Evolutionary conservation across 1,140 invertebrate genomes (phyloP), one percentile per base, ranked within the genome.

Genomic region (Camponotus vicinus): DNA sequence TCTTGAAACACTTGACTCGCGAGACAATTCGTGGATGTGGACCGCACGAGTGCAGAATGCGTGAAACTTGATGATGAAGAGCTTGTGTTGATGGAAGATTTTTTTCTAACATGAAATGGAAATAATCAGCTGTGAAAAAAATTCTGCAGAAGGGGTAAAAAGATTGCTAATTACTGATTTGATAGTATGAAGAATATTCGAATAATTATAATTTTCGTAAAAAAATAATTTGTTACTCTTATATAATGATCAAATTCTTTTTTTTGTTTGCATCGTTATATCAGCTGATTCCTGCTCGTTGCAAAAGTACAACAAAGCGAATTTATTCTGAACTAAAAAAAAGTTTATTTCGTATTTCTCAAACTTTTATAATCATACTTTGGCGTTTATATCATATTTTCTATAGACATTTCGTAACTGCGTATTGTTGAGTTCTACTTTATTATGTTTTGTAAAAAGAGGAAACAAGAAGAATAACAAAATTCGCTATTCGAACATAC

Each of bases 1-100:
- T 69, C 77, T 45, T n/a, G n/a, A 61, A 83, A 83, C 69, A 61
- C 34, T 75, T 52, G 69, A 61, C 40, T 34, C 69, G 79, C 66
- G 52, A 71, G 78, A 63, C n/a, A 45, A 61, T 63, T 83, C 11
- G 40, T 61, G 67, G 32, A 73, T 61, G 61, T 78, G 49, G 18
- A 73, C 15, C 27, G 79, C 42, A 83, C 11, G 34, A 49, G 69
- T 52, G 45, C 21, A 67, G 76, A 79, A 27, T 42, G 64, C 45
- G n/a, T 45, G 18, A 27, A 61, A 71, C 2, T 45, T n/a, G 52
- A 82, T 27, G 52, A 79, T 45, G 27, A 83, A 49, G 32, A 63
- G 40, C 69, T 75, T 40, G 18, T 40, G 45, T 27, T 67, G 37
- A 3, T 32, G 66, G 49, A 8, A 42, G 49, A 80, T 32, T 42